phyloP scores from a whole-genome alignment of 2,113 vertebrate species.

The Anhinga rufa region DNA sequence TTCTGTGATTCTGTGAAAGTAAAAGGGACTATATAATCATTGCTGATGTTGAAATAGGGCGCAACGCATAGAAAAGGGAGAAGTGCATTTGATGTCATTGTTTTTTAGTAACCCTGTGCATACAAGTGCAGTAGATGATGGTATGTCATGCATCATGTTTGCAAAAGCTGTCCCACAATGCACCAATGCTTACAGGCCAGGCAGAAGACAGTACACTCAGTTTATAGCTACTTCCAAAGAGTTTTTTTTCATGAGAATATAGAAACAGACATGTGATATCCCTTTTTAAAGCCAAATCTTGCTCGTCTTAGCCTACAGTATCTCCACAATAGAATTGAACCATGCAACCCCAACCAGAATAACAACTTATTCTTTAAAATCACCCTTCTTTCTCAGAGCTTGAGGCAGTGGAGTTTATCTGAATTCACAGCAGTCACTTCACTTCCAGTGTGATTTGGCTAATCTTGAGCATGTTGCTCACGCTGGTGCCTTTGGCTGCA shows the following conservation, averaged over 20 bases:
- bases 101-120: not conserved
- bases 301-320: not conserved
- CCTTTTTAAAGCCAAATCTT: not conserved
- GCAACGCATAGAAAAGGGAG: not conserved
- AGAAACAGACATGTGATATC: not conserved
- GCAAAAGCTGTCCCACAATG: not conserved
- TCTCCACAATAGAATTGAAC: not conserved
- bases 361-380: not conserved
- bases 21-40: not conserved
- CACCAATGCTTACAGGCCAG: not conserved
- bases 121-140: not conserved
- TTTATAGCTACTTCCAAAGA: not conserved
- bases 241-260: not conserved
- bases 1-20: not conserved
- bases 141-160: not conserved
- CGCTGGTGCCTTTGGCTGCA: not conserved
- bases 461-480: not conserved
- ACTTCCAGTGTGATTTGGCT: not conserved
- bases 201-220: not conserved
- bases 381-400: not conserved
- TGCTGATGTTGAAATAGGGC: not conserved
- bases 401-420: not conserved
- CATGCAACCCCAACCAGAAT: not conserved
- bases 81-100: not conserved
- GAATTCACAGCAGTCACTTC: not conserved